A percentile compares a stretch with the other conserved stretches of the same genome.
phyloP scores from a whole-genome alignment of 2,113 vertebrate genomes.

The Oryctolagus cuniculus region DNA sequence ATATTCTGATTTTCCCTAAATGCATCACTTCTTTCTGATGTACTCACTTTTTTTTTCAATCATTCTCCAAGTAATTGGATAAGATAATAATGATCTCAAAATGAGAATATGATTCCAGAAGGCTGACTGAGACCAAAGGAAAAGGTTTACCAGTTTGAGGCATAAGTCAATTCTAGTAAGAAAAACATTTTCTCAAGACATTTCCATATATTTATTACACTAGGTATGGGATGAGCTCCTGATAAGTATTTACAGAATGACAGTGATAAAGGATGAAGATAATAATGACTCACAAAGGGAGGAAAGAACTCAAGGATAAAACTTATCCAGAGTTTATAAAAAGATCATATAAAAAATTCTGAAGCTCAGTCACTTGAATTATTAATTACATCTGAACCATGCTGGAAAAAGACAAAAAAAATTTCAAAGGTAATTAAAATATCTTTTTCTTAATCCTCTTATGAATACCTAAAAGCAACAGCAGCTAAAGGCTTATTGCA shows the following conservation, averaged over 20 bases:
- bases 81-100: constrained; percentile 5
- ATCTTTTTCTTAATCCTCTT: not conserved
- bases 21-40: not conserved
- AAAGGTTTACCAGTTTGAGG: not conserved
- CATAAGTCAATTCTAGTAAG: not conserved
- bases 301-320: constrained; percentile 45
- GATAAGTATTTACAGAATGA: constrained; percentile 49
- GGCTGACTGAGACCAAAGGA: not conserved
- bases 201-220: constrained; percentile 37
- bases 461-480: not conserved
- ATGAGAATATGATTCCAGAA: constrained; percentile 36
- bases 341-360: constrained; percentile 17
- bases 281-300: constrained; percentile 50
- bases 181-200: not conserved
- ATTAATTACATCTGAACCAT: not conserved
- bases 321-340: not conserved
- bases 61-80: not conserved
- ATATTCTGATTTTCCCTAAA: not conserved
- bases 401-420: constrained; percentile 23
- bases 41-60: not conserved
- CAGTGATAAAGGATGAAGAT: constrained; percentile 47
- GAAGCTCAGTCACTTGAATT: not conserved
- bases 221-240: not conserved
- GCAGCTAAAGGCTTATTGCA: not conserved
- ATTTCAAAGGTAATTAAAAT: not conserved